Evolutionary conservation across 2,888 invertebrate species (phyloP).

Genomic region (Ichneumon xanthorius): DNA sequence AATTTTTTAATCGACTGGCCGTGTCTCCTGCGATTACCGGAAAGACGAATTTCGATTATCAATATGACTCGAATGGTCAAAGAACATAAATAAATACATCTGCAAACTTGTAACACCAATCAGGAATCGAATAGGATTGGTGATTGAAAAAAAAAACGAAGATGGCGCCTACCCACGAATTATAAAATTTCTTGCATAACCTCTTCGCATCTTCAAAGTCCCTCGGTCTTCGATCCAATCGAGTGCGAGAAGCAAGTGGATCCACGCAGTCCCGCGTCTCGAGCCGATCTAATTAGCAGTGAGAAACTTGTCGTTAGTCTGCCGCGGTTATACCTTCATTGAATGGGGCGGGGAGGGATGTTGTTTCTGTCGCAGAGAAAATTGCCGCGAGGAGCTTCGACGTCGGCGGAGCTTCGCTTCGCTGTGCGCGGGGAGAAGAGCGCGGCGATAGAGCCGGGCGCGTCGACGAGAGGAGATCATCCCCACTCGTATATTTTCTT

Average conservation of each 20-base stretch:
- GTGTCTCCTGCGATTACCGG: background rate
- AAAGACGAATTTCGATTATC: background rate
- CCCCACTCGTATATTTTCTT: slow-evolving; percentile 17
- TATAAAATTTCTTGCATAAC: background rate
- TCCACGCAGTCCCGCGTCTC: slow-evolving; percentile 1
- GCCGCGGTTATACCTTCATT: background rate
- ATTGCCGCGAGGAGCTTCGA: slow-evolving; percentile 12
- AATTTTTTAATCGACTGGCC: background rate
- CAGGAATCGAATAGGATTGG: background rate
- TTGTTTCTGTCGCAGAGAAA: background rate
- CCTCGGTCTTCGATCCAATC: background rate
- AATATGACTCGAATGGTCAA: background rate
- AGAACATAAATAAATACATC: background rate
- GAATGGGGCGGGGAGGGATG: background rate
- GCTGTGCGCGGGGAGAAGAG: slow-evolving; percentile 37
- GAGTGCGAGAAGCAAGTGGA: background rate
- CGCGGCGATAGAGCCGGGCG: slow-evolving; percentile 15
- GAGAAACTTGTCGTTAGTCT: slow-evolving; percentile 6
- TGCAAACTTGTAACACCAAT: background rate
- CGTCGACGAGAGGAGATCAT: slow-evolving; percentile 27
- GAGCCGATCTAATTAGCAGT: slow-evolving; percentile 11
- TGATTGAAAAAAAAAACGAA: background rate
- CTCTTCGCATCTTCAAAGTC: background rate
- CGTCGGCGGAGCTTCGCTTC: background rate
- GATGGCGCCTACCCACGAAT: background rate